Evolutionary conservation across 2,797 vertebrate genomes (phyloP).

Genomic region (Macropodus opercularis): DNA sequence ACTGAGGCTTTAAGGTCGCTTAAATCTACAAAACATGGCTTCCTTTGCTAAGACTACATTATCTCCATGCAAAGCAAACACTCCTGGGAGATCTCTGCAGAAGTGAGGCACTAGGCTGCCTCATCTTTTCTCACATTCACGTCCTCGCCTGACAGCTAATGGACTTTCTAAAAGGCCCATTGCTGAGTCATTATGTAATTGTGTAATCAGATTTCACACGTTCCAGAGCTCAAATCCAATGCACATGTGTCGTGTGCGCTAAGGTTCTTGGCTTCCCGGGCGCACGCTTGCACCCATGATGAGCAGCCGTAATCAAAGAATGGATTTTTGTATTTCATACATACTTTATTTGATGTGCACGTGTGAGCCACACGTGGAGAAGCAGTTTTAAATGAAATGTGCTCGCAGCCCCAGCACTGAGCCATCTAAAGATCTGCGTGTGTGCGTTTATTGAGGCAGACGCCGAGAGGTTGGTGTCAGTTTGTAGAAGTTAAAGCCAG

Average conservation of each 20-base stretch:
- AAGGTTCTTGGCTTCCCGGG: slow-evolving; percentile 3
- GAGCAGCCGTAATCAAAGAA: slow-evolving; percentile 24
- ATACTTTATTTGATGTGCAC: slow-evolving; percentile 17
- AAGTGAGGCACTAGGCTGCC: slow-evolving; percentile 31
- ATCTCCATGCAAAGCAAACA: slow-evolving; percentile 4
- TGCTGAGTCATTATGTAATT: slow-evolving; percentile 71
- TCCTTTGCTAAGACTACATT: neutral
- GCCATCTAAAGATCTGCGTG: slow-evolving; percentile 25
- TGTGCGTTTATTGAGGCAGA: slow-evolving; percentile 37
- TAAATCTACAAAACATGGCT: slow-evolving; percentile 6
- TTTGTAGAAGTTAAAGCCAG: slow-evolving; percentile 52
- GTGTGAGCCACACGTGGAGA: slow-evolving; percentile 19
- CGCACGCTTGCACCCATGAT: neutral
- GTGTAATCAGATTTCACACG: slow-evolving; percentile 75
- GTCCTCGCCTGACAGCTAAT: slow-evolving; percentile 58
- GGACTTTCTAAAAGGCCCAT: slow-evolving; percentile 61
- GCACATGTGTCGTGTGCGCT: slow-evolving; percentile 35
- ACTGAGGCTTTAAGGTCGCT: slow-evolving; percentile 7
- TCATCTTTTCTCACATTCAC: slow-evolving; percentile 40
- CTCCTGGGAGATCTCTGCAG: slow-evolving; percentile 25
- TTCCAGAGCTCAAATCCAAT: slow-evolving; percentile 62
- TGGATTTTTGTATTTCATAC: slow-evolving; percentile 19
- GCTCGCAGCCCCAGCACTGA: neutral
- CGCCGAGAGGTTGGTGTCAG: slow-evolving; percentile 38
- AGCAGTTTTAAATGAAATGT: slow-evolving; percentile 20